These are phyloP conservation scores for Taurulus bubalis DNA, from an alignment of 2,113 vertebrate genomes.

Conservation along the genomic window DNA sequence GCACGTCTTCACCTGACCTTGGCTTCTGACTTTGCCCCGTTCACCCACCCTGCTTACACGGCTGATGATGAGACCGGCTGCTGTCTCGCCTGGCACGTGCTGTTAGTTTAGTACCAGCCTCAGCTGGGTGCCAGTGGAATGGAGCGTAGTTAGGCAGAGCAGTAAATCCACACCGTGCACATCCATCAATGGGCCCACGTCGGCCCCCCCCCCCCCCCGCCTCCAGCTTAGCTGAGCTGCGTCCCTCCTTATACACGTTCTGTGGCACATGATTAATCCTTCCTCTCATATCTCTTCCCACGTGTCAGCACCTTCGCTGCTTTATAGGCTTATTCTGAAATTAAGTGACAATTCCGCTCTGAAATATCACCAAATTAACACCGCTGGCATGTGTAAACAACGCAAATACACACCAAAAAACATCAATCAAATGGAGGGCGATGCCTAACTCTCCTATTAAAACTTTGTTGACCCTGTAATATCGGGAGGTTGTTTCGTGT, in stretches of 20 bases:
- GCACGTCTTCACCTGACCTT: slow-evolving; percentile 39
- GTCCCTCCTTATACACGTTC: slow-evolving; percentile 58
- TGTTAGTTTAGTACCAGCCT: slow-evolving; percentile 45
- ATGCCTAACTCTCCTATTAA: slow-evolving; percentile 42
- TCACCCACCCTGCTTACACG: slow-evolving; percentile 28
- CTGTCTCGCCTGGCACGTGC: slow-evolving; percentile 14
- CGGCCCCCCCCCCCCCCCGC: slow-evolving; percentile 14
- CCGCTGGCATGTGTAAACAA: slow-evolving; percentile 76
- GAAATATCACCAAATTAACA: slow-evolving; percentile 80
- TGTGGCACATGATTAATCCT: slow-evolving; percentile 74
- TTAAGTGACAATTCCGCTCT: slow-evolving; percentile 72
- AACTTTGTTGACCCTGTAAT: slow-evolving; percentile 69
- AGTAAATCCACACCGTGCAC: slow-evolving; percentile 54
- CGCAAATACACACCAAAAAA: slow-evolving; percentile 55
- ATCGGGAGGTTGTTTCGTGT: slow-evolving; percentile 47
- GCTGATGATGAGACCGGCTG: slow-evolving; percentile 42
- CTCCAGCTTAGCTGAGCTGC: slow-evolving; percentile 56
- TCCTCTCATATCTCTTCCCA: slow-evolving; percentile 69
- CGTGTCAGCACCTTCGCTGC: slow-evolving; percentile 74
- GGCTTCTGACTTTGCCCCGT: slow-evolving; percentile 43
- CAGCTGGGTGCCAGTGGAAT: slow-evolving; percentile 23
- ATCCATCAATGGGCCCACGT: slow-evolving; percentile 62
- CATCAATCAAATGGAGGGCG: slow-evolving; percentile 55
- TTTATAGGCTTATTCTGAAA: slow-evolving; percentile 77
- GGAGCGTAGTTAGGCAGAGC: slow-evolving; percentile 37